Percentiles rank a stretch among this genome's conserved stretches.
phyloP scores from a whole-genome alignment of 2,797 vertebrate species.

The Pagetopsis macropterus region DNA sequence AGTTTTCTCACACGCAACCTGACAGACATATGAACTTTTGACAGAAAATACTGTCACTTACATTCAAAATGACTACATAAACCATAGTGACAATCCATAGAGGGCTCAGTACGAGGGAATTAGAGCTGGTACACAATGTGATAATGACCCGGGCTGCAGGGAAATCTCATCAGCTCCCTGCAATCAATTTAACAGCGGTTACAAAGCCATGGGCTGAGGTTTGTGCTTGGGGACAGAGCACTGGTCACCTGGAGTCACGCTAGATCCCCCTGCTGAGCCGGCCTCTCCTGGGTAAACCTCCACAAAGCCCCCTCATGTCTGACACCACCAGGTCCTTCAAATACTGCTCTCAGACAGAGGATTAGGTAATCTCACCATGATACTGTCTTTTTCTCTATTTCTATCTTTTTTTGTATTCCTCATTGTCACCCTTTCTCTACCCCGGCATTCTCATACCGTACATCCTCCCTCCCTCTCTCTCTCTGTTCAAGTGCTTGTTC shows the following conservation, averaged over 20 bases:
- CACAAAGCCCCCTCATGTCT: constrained; percentile 76
- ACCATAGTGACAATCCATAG: constrained; percentile 43
- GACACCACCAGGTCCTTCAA: constrained; percentile 78
- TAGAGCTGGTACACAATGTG: constrained; percentile 55
- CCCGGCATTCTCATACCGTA: constrained; percentile 56
- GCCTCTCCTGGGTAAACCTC: constrained; percentile 77
- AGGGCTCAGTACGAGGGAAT: constrained; percentile 42
- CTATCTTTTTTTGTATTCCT: constrained; percentile 57
- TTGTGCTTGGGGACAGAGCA: constrained; percentile 61
- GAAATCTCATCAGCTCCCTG: constrained; percentile 74
- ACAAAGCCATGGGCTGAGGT: constrained; percentile 73
- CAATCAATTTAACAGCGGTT: constrained; percentile 80
- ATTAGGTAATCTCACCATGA: constrained; percentile 82
- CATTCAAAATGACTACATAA: constrained; percentile 52
- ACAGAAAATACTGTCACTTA: constrained; percentile 47
- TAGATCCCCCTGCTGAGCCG: constrained; percentile 75
- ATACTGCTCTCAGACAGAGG: constrained; percentile 78
- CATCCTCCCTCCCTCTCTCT: constrained; percentile 33
- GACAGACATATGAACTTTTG: constrained; percentile 44
- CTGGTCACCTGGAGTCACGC: constrained; percentile 69
- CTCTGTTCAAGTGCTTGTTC: constrained; percentile 77
- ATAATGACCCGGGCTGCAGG: constrained; percentile 73
- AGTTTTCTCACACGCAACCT: constrained; percentile 2
- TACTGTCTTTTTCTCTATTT: constrained; percentile 77
- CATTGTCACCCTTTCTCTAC: constrained; percentile 34